Base-by-base conservation (phyloP, 2,888 invertebrate species). In the Priocnemis perturbator region DNA sequence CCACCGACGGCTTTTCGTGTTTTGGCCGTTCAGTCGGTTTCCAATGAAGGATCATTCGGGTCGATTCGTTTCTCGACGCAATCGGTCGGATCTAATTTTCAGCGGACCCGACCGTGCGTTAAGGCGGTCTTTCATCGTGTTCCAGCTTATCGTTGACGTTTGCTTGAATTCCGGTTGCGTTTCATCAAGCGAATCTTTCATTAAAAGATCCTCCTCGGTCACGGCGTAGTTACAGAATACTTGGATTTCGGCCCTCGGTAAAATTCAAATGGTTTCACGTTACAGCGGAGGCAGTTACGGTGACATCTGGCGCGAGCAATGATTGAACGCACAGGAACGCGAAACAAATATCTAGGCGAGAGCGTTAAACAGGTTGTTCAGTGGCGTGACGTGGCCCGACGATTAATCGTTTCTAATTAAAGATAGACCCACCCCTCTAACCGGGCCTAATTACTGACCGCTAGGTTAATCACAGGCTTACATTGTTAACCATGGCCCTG, bases 361-460 rank as follows among this genome's bases (percentile, higher is more conserved):
- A 69, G 52, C 67, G 68, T 74, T 77, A 77, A 77, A 77, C 76
- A 66, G 71, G 74, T 77, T 77, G 71, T 58, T 30, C 44, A 15
- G 44, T 26, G 44, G 44, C 26, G 44, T 44, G 44, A 23, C 64
- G 53, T 15, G 30, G 63, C 60, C 26, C 61, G 57, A 69, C 77
- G 71, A 77, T 77, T 77, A 77, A 77, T 74, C 67, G 77, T 63
- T 53, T 55, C 74, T 77, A 77, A 77, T 77, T 77, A 77, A 77
- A 74, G 48, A 69, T 64, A 65, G 67, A 67, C 48, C 67, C 45
- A 55, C 64, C 57, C 60, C 17, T 53, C 53, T 26, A 48, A 59
- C 17, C 47, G 61, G 20, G 50, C 65, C 62, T 57, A 63, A 60
- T 55, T 59, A 56, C 58, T 59, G 52, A 47, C 48, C 30, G 17